These are phyloP conservation scores for Mesoclemmys tuberculata DNA, from an alignment of 2,113 vertebrate species.

Conservation along the genomic window DNA sequence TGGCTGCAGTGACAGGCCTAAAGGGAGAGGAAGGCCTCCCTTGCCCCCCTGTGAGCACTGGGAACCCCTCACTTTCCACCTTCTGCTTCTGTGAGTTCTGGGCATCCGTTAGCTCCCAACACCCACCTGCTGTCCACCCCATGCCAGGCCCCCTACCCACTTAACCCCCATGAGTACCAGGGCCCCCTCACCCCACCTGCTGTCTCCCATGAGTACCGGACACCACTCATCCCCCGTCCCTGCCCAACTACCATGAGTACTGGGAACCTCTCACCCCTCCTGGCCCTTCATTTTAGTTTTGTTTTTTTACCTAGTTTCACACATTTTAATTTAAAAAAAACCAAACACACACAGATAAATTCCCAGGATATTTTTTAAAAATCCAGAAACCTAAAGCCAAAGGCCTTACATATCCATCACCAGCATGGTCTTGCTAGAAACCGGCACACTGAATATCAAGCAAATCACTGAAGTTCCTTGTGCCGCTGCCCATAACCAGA, in stretches of 20 bases:
- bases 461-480: neutral
- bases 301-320: neutral
- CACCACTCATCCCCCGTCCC: neutral
- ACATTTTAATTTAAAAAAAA: neutral
- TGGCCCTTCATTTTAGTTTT: neutral
- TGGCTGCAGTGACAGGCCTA: neutral
- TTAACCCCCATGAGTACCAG: neutral
- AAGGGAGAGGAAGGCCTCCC: neutral
- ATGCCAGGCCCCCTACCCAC: neutral
- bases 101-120: too few relatives aligned
- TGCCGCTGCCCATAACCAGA: neutral
- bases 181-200: neutral
- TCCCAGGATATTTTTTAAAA: neutral
- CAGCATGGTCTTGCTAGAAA: neutral
- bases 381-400: neutral
- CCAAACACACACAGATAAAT: neutral
- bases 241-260: neutral
- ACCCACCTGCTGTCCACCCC: neutral
- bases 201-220: neutral
- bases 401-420: neutral
- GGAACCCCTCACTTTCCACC: neutral
- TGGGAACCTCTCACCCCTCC: neutral
- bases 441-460: neutral
- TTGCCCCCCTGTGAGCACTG: neutral
- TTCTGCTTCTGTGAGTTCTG: neutral